Percentiles rank a stretch among this genome's conserved stretches.
Evolutionary conservation across 2,888 invertebrate species (phyloP).

Genomic region (Diploptera punctata): DNA sequence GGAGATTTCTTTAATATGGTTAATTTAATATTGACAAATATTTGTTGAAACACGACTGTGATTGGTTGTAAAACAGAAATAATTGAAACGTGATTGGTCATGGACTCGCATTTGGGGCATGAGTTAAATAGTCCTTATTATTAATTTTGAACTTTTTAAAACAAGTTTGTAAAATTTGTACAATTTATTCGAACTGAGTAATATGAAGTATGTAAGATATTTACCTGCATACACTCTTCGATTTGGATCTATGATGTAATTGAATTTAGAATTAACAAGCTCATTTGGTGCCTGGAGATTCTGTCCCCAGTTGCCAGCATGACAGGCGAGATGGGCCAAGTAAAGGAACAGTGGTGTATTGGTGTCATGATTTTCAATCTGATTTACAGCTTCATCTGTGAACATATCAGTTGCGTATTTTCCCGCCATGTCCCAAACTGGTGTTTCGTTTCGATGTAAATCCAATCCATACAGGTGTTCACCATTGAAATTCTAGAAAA

Average conservation of each 20-base stretch:
- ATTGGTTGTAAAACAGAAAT: too few relatives aligned
- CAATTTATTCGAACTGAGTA: too few relatives aligned
- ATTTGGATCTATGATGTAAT: constrained; percentile 70
- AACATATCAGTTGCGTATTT: constrained; percentile 59
- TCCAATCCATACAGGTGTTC: constrained; percentile 51
- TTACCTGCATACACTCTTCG: constrained; percentile 77
- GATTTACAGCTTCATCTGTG: constrained; percentile 55
- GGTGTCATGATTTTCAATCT: constrained; percentile 54
- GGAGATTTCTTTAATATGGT: too few relatives aligned
- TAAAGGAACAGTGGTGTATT: constrained; percentile 75
- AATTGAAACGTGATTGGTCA: too few relatives aligned
- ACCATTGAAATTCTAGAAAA: too few relatives aligned
- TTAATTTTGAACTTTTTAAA: too few relatives aligned
- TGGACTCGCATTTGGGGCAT: too few relatives aligned
- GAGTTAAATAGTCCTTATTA: too few relatives aligned
- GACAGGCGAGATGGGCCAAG: constrained; percentile 80
- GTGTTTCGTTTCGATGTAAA: constrained; percentile 53
- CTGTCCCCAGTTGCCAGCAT: constrained; percentile 73
- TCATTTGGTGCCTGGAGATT: constrained; percentile 71
- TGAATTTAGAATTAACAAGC: constrained; percentile 69
- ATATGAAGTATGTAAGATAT: too few relatives aligned
- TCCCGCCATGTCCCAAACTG: constrained; percentile 52
- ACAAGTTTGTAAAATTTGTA: too few relatives aligned
- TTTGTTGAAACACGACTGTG: too few relatives aligned
- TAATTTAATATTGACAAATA: too few relatives aligned